Evolutionary conservation across 2,113 vertebrate species (phyloP).

Genomic region (Sclerurus mexicanus): DNA sequence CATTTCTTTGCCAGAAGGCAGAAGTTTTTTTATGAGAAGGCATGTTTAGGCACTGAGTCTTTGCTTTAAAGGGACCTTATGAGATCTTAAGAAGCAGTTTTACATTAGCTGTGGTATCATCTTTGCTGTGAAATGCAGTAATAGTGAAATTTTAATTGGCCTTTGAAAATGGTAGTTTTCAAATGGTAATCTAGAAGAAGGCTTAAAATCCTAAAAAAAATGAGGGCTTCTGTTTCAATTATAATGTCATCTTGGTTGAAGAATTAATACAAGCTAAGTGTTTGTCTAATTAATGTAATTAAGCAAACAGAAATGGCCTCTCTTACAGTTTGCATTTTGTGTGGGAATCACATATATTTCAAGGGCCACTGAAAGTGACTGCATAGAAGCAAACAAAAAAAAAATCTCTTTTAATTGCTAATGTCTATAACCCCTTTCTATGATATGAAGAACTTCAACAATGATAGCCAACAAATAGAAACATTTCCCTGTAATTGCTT

Average conservation of each 20-base stretch:
- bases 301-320: neutral
- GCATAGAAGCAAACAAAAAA: neutral
- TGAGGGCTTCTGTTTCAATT: neutral
- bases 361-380: neutral
- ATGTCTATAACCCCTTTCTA: neutral
- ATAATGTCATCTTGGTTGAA: neutral
- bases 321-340: slow-evolving; percentile 38
- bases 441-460: neutral
- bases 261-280: slow-evolving; percentile 7
- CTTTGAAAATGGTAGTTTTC: slow-evolving; percentile 53
- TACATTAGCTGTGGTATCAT: neutral
- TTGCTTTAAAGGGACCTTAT: neutral
- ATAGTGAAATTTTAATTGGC: slow-evolving; percentile 19
- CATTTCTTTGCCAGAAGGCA: slow-evolving; percentile 12
- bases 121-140: slow-evolving; percentile 33
- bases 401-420: neutral
- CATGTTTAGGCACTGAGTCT: neutral
- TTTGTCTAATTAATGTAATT: neutral
- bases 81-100: slow-evolving; percentile 8
- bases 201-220: slow-evolving; percentile 27
- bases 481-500: neutral
- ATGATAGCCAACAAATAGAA: neutral
- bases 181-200: neutral
- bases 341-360: slow-evolving; percentile 21
- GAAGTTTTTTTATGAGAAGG: neutral